phyloP scores from a whole-genome alignment of 2,888 invertebrate species.

The Melanargia galathea region DNA sequence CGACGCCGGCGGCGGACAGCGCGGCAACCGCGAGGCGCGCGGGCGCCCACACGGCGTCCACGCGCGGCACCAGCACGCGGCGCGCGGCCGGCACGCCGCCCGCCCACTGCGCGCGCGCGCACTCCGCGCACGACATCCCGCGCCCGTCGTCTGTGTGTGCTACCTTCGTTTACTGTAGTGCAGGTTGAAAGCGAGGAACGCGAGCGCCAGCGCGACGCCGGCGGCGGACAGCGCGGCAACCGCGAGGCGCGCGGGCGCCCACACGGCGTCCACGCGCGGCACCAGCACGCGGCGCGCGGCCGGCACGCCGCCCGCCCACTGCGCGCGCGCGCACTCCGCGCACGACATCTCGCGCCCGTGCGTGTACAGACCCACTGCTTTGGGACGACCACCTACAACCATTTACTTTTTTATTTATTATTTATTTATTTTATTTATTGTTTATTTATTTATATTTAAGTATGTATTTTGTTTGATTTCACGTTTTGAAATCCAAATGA shows the following conservation, averaged over 20 bases:
- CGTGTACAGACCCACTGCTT: slow-evolving; percentile 87
- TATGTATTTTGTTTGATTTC: too few species aligned
- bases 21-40: too few species aligned
- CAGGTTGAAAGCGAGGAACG: slow-evolving; percentile 91
- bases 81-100: too few species aligned
- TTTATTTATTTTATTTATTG: too few species aligned
- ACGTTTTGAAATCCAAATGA: too few species aligned
- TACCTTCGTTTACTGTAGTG: slow-evolving; percentile 92
- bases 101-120: too few species aligned
- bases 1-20: too few species aligned
- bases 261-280: slow-evolving; percentile 88
- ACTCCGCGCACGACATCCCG: too few species aligned
- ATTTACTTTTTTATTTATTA: not conserved
- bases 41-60: too few species aligned
- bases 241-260: slow-evolving; percentile 88
- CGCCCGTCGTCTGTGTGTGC: slow-evolving; percentile 65
- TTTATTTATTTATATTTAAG: too few species aligned
- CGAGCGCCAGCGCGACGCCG: slow-evolving; percentile 88
- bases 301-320: slow-evolving; percentile 89
- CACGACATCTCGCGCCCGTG: slow-evolving; percentile 84
- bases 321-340: slow-evolving; percentile 86
- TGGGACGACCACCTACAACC: slow-evolving; percentile 84
- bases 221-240: slow-evolving; percentile 87
- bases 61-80: too few species aligned
- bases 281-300: slow-evolving; percentile 90